These are phyloP conservation scores for Cairina moschata DNA, from an alignment of 2,113 vertebrate genomes.

Conservation along the genomic window DNA sequence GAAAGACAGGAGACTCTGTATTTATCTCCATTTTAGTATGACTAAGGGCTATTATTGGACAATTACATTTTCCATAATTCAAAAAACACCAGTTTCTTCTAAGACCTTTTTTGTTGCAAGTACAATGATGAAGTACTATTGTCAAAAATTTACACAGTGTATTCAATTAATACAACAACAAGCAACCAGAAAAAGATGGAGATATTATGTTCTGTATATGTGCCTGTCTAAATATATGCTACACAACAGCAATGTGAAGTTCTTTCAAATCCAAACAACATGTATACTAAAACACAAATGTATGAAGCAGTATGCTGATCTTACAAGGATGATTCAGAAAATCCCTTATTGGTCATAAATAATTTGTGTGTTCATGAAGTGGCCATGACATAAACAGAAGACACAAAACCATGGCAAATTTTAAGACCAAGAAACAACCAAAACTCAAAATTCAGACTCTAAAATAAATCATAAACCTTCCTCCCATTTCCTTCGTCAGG, in stretches of 20 bases:
- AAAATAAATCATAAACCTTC: not conserved
- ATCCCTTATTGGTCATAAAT: not conserved
- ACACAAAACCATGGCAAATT: not conserved
- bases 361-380: not conserved
- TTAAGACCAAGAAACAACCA: not conserved
- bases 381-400: rapidly evolving
- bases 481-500: not conserved
- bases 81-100: not conserved
- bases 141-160: not conserved
- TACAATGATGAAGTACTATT: not conserved
- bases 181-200: not conserved
- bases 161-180: not conserved
- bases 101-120: not conserved
- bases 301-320: not conserved
- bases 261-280: not conserved
- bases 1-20: not conserved
- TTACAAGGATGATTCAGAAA: not conserved
- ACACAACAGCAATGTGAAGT: not conserved
- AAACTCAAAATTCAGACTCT: not conserved
- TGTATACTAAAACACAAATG: not conserved
- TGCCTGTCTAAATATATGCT: not conserved
- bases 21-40: not conserved
- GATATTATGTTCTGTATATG: not conserved
- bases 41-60: not conserved
- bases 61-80: not conserved